Conservation (phyloP, 2,888 invertebrate species). For the Meghimatium bilineatum region DNA sequence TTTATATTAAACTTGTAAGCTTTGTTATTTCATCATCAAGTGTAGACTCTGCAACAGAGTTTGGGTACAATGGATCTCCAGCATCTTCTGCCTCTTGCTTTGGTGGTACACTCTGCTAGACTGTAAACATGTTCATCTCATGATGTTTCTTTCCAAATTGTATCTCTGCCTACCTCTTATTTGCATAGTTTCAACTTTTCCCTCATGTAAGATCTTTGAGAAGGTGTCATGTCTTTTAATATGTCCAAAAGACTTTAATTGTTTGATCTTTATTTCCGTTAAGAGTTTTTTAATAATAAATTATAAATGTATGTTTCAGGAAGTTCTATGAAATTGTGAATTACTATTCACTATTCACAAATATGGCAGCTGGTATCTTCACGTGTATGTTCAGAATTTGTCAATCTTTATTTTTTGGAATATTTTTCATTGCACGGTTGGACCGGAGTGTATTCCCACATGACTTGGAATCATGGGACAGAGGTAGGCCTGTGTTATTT, state of each 20-base stretch:
- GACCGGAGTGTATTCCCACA: conserved; percentile 52
- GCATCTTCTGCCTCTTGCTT: no score
- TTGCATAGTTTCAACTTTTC: no score
- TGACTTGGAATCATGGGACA: conserved; percentile 52
- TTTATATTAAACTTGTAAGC: no score
- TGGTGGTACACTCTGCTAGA: no score
- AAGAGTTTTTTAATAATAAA: background rate
- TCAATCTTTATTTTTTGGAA: conserved; percentile 47
- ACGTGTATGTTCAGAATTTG: conserved; percentile 51
- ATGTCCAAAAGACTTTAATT: background rate
- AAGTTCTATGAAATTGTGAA: conserved; percentile 53
- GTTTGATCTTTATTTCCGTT: background rate
- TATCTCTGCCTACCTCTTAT: no score
- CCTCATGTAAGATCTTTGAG: no score
- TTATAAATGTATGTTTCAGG: conserved; percentile 41
- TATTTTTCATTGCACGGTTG: conserved; percentile 53
- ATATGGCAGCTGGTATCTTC: conserved; percentile 53
- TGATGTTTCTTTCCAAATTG: no score
- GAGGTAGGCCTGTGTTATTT: conserved; percentile 40
- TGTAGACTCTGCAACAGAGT: no score
- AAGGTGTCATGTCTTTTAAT: no score
- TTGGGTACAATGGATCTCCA: no score
- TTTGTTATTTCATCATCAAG: no score
- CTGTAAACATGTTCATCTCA: no score
- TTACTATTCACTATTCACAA: conserved; percentile 55